Percentiles rank a stretch among this genome's conserved stretches.
Evolutionary conservation across 2,888 invertebrate species (phyloP).

Genomic region (Branchipolynoe longqiensis): DNA sequence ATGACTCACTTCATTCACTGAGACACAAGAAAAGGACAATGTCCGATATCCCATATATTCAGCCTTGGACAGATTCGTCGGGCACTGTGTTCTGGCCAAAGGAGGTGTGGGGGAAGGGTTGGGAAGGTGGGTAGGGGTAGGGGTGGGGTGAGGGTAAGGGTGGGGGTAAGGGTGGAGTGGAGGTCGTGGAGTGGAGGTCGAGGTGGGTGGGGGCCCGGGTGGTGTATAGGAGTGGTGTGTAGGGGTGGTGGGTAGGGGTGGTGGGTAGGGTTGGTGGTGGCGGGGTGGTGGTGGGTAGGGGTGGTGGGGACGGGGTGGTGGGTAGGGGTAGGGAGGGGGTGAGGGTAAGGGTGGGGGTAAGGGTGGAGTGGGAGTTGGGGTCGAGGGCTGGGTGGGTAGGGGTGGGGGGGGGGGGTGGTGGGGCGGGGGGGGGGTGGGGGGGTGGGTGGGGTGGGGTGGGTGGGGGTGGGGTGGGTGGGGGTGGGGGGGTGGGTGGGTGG

Average conservation of each 20-base stretch:
- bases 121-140: not conserved
- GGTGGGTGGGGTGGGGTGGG: not conserved
- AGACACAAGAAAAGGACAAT: no score
- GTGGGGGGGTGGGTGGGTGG: no score
- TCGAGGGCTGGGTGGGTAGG: not conserved
- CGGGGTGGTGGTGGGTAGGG: not conserved
- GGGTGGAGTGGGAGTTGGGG: not conserved
- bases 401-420: not conserved
- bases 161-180: not conserved
- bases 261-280: not conserved
- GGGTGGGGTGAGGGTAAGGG: not conserved
- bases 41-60: no score
- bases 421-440: not conserved
- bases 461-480: not conserved
- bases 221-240: no score
- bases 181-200: not conserved
- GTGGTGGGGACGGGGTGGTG: not conserved
- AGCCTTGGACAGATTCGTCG: no score
- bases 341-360: not conserved
- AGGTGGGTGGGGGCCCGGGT: not conserved
- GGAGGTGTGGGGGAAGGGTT: not conserved
- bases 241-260: no score
- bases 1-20: no score
- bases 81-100: not conserved
- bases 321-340: not conserved